Evolutionary conservation across 2,888 invertebrate genomes (phyloP).

Genomic region (Opisthograptis luteolata): DNA sequence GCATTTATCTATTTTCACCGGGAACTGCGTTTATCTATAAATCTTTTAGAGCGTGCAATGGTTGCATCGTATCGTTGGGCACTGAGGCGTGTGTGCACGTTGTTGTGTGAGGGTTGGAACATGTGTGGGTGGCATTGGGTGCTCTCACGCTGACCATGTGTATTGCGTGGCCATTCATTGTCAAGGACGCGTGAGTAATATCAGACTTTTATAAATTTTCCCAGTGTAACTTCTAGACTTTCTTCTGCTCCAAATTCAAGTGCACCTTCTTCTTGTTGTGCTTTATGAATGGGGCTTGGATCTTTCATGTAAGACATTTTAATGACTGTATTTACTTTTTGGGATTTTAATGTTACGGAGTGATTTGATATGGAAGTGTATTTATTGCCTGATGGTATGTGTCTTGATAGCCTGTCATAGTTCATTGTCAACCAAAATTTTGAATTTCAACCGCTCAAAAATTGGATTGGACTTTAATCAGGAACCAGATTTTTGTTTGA

Average conservation of each 20-base stretch:
- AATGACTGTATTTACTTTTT: too few species aligned
- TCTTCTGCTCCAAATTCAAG: neutral
- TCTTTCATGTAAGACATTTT: too few species aligned
- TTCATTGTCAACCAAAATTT: too few species aligned
- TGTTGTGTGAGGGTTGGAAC: slow-evolving; percentile 12
- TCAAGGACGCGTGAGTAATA: slow-evolving; percentile 52
- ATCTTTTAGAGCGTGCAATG: slow-evolving; percentile 85
- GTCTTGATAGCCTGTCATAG: too few species aligned
- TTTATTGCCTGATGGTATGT: too few species aligned
- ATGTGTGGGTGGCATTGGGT: slow-evolving; percentile 53
- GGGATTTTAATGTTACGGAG: too few species aligned
- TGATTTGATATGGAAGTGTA: too few species aligned
- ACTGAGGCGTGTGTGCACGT: slow-evolving; percentile 71
- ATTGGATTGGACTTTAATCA: too few species aligned
- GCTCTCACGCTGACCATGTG: slow-evolving; percentile 47
- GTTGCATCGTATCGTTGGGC: slow-evolving; percentile 80
- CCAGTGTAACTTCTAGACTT: slow-evolving; percentile 13
- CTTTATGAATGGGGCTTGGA: too few species aligned
- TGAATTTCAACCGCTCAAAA: too few species aligned
- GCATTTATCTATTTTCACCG: slow-evolving; percentile 85
- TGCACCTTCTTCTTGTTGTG: too few species aligned
- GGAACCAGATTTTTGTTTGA: too few species aligned
- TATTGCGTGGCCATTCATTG: slow-evolving; percentile 60
- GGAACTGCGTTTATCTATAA: slow-evolving; percentile 84
- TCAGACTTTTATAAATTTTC: slow-evolving; percentile 40